phyloP scores from a whole-genome alignment of 1,140 invertebrate genomes.

The Cepaea nemoralis region DNA sequence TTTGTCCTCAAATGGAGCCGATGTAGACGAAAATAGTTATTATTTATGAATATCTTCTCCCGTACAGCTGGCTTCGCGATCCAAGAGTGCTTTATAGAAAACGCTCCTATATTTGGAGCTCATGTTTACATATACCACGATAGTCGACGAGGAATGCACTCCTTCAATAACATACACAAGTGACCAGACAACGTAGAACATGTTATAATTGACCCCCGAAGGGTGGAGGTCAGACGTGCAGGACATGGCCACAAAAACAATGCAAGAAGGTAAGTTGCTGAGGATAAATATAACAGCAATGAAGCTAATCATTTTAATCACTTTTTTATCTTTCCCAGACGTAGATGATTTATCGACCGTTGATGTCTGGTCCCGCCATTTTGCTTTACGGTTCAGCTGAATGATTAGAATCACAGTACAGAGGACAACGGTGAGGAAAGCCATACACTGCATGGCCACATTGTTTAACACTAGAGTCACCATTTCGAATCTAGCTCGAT shows the following conservation, averaged over 20 bases:
- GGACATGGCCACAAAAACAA: conserved; percentile 7
- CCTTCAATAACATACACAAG: background rate
- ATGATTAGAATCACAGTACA: conserved; percentile 17
- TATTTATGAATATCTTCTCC: background rate
- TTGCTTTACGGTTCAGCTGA: conserved; percentile 13
- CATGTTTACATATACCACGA: background rate
- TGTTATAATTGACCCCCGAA: background rate
- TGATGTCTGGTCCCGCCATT: conserved; percentile 3
- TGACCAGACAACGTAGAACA: conserved; percentile 1
- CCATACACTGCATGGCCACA: conserved; percentile 8
- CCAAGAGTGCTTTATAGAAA: background rate
- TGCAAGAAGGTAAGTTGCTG: conserved; percentile 12
- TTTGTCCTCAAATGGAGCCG: too few species aligned
- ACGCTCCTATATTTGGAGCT: background rate
- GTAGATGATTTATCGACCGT: background rate
- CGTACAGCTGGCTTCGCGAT: background rate
- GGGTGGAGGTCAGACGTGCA: background rate
- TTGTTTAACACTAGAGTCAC: conserved; percentile 27
- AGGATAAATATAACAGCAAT: conserved; percentile 17
- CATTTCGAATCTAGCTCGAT: background rate
- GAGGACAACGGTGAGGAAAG: background rate
- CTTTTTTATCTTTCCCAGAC: conserved; percentile 10
- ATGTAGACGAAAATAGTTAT: too few species aligned
- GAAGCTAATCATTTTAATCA: conserved; percentile 27
- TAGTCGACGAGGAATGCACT: background rate